Evolutionary conservation across 2,113 vertebrate species (phyloP).

Genomic region (Macaca nemestrina): DNA sequence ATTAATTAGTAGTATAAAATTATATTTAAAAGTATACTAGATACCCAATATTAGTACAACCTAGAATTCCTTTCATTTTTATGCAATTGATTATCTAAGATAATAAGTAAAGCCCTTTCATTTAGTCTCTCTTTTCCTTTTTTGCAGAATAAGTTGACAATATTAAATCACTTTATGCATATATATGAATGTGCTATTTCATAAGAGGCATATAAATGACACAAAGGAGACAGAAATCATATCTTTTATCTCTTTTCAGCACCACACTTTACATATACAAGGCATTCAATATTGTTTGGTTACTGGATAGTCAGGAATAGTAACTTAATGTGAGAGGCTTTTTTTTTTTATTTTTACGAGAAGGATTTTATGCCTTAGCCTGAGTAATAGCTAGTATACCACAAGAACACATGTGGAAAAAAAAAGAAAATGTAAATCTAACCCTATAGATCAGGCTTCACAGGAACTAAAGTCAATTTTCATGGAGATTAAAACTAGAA

Average conservation of each 20-base stretch:
- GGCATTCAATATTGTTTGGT: neutral
- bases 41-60: neutral
- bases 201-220: neutral
- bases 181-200: neutral
- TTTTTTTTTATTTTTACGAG: neutral
- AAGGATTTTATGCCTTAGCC: neutral
- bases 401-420: neutral
- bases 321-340: neutral
- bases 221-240: neutral
- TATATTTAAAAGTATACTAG: neutral
- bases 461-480: neutral
- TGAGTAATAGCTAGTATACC: neutral
- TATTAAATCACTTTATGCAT: neutral
- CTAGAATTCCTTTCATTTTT: conserved; percentile 10
- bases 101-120: neutral
- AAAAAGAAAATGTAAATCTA: neutral
- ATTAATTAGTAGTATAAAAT: neutral
- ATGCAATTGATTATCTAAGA: neutral
- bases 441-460: neutral
- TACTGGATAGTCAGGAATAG: neutral
- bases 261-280: neutral
- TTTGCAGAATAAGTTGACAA: neutral
- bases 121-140: neutral
- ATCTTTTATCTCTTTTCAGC: neutral
- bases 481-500: neutral